Evolutionary conservation across 2,797 vertebrate genomes (phyloP).

Genomic region (Takifugu rubripes): DNA sequence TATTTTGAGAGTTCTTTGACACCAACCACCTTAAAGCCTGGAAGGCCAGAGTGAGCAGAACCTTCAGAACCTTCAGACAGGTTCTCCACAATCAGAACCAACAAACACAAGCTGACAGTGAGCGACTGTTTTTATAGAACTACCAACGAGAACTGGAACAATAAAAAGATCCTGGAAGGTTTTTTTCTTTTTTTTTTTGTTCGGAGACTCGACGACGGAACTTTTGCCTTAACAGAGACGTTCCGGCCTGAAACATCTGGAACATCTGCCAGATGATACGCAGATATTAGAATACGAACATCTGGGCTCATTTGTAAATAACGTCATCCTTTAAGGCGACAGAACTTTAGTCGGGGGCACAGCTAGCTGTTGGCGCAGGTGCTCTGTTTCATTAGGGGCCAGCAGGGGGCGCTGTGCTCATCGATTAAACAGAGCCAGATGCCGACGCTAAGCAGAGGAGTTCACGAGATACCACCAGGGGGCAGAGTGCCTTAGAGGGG

Average conservation of each 20-base stretch:
- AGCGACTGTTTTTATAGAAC: no score
- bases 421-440: conserved; percentile 43
- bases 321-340: conserved; percentile 81
- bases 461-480: conserved; percentile 33
- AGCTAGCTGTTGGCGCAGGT: background rate
- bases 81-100: no score
- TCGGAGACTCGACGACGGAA: conserved; percentile 81
- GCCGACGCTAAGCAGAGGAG: conserved; percentile 1
- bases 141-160: conserved; percentile 57
- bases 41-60: conserved; percentile 36
- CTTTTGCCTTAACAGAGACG: conserved; percentile 97
- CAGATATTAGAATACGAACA: conserved; percentile 70
- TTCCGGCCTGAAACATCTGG: conserved; percentile 84
- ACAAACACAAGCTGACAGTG: no score
- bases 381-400: no score
- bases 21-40: conserved; percentile 88
- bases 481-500: conserved; percentile 78
- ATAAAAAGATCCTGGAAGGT: background rate
- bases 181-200: no score
- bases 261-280: conserved; percentile 70
- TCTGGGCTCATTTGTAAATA: conserved; percentile 92
- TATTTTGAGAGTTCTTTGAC: conserved; percentile 88
- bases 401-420: conserved; percentile 6
- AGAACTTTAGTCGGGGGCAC: background rate
- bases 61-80: background rate